phyloP scores from a whole-genome alignment of 1,140 invertebrate species.

The Grapholita molesta region DNA sequence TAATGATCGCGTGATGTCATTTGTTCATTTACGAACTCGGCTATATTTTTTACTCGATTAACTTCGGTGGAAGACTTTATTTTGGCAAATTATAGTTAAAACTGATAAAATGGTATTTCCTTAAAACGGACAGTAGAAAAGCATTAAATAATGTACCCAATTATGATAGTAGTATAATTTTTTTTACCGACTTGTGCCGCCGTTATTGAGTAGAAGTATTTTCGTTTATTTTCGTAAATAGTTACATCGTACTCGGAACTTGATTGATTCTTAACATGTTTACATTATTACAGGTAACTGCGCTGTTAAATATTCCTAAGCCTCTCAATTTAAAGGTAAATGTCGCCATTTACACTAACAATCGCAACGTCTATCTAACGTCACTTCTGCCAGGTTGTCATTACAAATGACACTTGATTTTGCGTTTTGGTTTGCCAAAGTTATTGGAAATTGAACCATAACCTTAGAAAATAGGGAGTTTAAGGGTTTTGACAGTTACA shows the following conservation, averaged over 20 bases:
- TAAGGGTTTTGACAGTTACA: background rate
- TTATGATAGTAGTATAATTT: too few species aligned
- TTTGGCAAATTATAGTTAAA: too few species aligned
- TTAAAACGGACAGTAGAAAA: too few species aligned
- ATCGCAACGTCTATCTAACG: constrained; percentile 1
- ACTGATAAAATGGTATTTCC: too few species aligned
- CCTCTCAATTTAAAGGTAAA: background rate
- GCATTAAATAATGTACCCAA: too few species aligned
- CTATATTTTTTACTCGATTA: background rate
- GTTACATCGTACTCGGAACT: background rate
- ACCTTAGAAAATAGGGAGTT: background rate
- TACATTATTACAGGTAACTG: background rate
- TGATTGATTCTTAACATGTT: background rate
- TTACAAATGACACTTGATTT: background rate
- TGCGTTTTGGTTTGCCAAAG: background rate
- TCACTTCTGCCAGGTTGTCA: constrained; percentile 12
- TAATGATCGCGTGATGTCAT: background rate
- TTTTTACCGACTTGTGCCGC: too few species aligned
- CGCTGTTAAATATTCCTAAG: background rate
- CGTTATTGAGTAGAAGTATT: too few species aligned
- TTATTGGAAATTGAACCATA: background rate
- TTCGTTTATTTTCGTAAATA: too few species aligned
- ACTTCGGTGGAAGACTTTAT: background rate
- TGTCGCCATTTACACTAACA: constrained; percentile 2
- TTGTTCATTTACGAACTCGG: background rate